phyloP scores from a whole-genome alignment of 2,888 invertebrate genomes.

The Xanthia togata region DNA sequence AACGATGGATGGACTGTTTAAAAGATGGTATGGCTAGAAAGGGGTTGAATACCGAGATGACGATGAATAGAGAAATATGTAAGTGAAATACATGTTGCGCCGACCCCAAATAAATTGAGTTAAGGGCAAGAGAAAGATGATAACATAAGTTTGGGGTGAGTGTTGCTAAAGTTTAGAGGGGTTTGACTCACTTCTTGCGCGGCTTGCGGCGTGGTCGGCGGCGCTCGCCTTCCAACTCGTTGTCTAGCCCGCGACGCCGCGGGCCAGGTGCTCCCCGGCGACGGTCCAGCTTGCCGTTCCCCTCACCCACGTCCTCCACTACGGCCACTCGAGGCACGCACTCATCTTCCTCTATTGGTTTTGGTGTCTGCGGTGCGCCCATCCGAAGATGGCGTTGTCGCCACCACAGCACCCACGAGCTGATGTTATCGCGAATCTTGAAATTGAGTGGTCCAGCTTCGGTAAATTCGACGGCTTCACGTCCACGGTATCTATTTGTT shows the following conservation, averaged over 20 bases:
- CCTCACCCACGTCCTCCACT: constrained; percentile 78
- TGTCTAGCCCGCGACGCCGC: constrained; percentile 83
- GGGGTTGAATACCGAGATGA: not conserved
- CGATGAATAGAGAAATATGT: not conserved
- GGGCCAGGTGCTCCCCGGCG: constrained; percentile 77
- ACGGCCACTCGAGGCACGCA: constrained; percentile 82
- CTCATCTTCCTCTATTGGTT: constrained; percentile 85
- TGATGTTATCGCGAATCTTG: constrained; percentile 89
- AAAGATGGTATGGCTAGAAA: not conserved
- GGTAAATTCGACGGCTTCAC: constrained; percentile 68
- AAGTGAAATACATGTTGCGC: not conserved
- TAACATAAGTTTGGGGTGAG: constrained; percentile 12
- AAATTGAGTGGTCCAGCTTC: constrained; percentile 71
- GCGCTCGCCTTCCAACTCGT: constrained; percentile 84
- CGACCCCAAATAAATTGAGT: not conserved
- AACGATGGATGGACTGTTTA: not conserved
- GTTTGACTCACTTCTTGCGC: constrained; percentile 77
- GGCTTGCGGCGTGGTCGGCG: constrained; percentile 81
- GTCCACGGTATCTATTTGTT: constrained; percentile 66
- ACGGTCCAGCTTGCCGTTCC: constrained; percentile 83
- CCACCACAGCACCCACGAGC: constrained; percentile 89
- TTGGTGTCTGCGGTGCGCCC: constrained; percentile 89
- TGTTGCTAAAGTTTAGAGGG: not conserved
- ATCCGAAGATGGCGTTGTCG: constrained; percentile 88
- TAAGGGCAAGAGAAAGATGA: not conserved